These are phyloP conservation scores for Metalampra italica DNA, from an alignment of 2,888 invertebrate species.

Conservation along the genomic window DNA sequence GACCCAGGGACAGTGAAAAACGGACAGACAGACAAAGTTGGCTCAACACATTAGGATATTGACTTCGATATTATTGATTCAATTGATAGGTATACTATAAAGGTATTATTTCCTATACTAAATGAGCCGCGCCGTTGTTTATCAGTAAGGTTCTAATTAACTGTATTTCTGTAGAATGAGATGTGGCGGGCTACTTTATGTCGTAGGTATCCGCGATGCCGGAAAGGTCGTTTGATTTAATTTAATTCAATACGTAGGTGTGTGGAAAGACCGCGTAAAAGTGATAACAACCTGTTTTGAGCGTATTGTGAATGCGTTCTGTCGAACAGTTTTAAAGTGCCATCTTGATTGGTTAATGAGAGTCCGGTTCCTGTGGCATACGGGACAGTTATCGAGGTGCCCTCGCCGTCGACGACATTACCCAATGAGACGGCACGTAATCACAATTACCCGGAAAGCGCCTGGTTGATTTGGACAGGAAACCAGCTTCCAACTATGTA, in stretches of 20 bases:
- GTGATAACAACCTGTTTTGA: slow-evolving; percentile 19
- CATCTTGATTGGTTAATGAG: slow-evolving; percentile 65
- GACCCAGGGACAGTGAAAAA: no score
- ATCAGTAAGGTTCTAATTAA: no score
- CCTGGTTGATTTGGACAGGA: slow-evolving; percentile 47
- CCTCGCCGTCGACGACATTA: slow-evolving; percentile 50
- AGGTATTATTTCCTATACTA: no score
- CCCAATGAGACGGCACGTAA: slow-evolving; percentile 54
- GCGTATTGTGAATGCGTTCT: slow-evolving; percentile 24
- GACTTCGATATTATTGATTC: no score
- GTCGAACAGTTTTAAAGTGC: slow-evolving; percentile 51
- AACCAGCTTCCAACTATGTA: slow-evolving; percentile 20
- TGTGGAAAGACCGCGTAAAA: background rate
- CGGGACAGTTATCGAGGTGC: slow-evolving; percentile 54
- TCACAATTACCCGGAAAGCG: slow-evolving; percentile 57
- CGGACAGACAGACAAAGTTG: no score
- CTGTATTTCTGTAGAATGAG: no score
- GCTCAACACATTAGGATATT: no score
- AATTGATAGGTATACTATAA: no score
- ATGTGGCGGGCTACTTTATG: no score
- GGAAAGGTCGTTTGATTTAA: background rate
- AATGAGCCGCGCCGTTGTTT: no score
- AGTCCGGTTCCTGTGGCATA: slow-evolving; percentile 55
- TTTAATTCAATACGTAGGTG: background rate
- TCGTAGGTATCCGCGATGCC: no score